phyloP scores from a whole-genome alignment of 2,113 vertebrate species.

The Neotoma lepida region DNA sequence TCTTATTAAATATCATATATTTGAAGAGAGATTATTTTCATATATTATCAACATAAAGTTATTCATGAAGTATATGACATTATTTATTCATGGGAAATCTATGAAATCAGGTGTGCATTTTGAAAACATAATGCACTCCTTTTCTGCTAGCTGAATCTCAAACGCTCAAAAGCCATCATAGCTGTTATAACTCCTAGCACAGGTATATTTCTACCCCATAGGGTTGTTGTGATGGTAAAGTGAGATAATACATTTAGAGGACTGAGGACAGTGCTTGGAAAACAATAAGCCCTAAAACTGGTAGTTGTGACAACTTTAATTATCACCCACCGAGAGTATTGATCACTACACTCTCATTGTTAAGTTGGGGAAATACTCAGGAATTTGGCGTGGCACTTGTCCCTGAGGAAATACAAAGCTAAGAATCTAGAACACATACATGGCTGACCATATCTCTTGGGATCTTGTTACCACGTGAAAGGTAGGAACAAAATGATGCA shows the following conservation, averaged over 20 bases:
- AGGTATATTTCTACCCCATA: not conserved
- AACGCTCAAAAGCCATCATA: not conserved
- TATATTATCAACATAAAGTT: not conserved
- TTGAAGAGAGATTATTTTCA: not conserved
- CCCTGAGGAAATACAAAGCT: not conserved
- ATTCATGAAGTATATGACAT: not conserved
- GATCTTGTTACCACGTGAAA: not conserved
- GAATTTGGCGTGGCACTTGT: not conserved
- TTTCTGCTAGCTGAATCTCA: not conserved
- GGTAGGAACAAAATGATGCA: not conserved
- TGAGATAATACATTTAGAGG: not conserved
- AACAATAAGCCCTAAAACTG: not conserved
- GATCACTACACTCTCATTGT: not conserved
- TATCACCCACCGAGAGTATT: not conserved
- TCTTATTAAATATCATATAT: not conserved
- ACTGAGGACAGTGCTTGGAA: constrained; percentile 8
- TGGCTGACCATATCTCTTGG: not conserved
- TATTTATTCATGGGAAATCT: not conserved
- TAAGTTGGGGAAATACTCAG: not conserved
- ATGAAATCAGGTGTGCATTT: constrained; percentile 19
- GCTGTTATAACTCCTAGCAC: not conserved
- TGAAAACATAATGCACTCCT: not conserved
- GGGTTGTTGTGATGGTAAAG: not conserved
- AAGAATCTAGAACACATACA: constrained; percentile 9
- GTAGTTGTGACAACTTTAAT: not conserved